phyloP scores from a whole-genome alignment of 2,888 invertebrate genomes.

The Pseudococcus jackbeardsleyi region DNA sequence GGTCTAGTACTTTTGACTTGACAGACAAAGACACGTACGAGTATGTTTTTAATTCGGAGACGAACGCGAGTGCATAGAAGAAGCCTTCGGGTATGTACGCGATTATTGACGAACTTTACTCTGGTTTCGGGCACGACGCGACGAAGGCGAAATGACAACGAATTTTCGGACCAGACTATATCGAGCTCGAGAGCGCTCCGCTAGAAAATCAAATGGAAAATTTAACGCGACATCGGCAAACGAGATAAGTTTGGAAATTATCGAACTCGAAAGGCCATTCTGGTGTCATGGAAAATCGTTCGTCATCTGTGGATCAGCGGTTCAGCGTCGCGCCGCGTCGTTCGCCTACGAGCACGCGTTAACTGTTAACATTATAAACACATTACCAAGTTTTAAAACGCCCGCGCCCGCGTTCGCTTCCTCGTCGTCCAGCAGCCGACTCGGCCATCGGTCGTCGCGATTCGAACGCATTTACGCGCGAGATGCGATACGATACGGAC shows the following conservation, averaged over 20 bases:
- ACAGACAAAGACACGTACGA: not conserved
- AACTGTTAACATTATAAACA: conserved; percentile 7
- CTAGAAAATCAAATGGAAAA: conserved; percentile 31
- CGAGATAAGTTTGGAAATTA: conserved; percentile 15
- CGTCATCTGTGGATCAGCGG: not conserved
- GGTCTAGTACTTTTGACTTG: not conserved
- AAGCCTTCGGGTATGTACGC: not conserved
- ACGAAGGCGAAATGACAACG: not conserved
- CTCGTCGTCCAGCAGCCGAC: not conserved
- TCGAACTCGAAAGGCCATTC: conserved; percentile 27
- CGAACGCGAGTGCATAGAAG: not conserved
- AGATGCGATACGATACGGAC: not conserved
- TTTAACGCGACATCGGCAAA: conserved; percentile 19
- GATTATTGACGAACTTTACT: not conserved
- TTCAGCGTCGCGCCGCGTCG: not conserved
- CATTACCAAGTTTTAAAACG: conserved; percentile 16
- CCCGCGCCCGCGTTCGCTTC: not conserved
- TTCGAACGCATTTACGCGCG: not conserved
- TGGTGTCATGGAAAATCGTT: not conserved
- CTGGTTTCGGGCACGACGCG: not conserved
- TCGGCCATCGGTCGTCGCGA: not conserved
- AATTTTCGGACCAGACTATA: not conserved
- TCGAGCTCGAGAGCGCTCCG: not conserved
- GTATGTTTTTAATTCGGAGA: not conserved
- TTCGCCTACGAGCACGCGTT: not conserved